Base-by-base conservation (phyloP, 1,140 invertebrate genomes). In the Gryon sp. region DNA sequence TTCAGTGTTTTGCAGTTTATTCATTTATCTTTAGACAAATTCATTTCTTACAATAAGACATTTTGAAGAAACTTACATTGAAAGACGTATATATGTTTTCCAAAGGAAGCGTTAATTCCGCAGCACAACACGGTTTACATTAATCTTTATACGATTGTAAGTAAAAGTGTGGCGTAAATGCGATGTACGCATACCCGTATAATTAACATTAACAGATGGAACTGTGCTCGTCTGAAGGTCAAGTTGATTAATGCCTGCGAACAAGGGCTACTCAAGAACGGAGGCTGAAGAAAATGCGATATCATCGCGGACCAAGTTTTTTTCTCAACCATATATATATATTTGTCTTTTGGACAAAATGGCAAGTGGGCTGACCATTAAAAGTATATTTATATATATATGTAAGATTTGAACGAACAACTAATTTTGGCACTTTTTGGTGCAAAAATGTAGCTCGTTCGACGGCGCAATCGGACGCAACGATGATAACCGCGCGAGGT, bases 401-500 rank as follows among this genome's bases (percentile, higher is more conserved):
- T n/a, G n/a, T n/a, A n/a, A n/a, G n/a, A 12, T 18, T 19, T n/a
- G n/a, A 30, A 30, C 43, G 5, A 46, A 48, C 40, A 60, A 63
- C 40, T 59, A 36, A 34, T 68, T 75, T 68, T 15, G 73, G 63
- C 32, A 20, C 20, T 69, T 55, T 53, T 8, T 8, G 46, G 30
- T 9, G 38, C 18, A 48, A 52, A 59, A 60, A 69, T 59, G 12
- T 20, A n/a, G n/a, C n/a, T 36, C 36, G 19, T 36, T 43, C 46
- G 46, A 40, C 28, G 24, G 45, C 45, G 32, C 70, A 36, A 46
- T 60, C 53, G 46, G 32, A 20, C 48, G 50, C 32, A 22, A 28
- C 40, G 41, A 12, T 45, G 68, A 79, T 79, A 76, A 79, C 63
- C 73, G 63, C 62, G 28, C 43, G 63, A 60, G 74, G 68, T 76